Percentiles rank a stretch among this genome's conserved stretches.
Evolutionary conservation across 2,797 vertebrate genomes (phyloP).

Genomic region (Oreochromis mossambicus): DNA sequence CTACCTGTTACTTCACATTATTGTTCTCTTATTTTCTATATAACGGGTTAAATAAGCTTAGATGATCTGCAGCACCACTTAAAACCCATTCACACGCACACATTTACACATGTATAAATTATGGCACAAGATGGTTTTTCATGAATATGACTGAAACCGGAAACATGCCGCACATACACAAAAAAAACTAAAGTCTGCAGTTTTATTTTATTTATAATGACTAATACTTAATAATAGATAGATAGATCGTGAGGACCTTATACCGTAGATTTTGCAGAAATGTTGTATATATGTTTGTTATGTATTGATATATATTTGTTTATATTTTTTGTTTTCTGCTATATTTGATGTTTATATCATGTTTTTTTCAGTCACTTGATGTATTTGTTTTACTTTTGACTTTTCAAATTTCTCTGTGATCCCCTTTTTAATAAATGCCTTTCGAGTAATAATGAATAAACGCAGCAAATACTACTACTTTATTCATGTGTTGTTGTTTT

Average conservation of each 20-base stretch:
- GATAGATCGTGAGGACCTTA: accelerated
- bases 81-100: not conserved
- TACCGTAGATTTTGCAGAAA: not conserved
- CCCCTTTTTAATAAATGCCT: not conserved
- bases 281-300: not conserved
- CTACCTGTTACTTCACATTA: not conserved
- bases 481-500: not conserved
- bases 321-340: not conserved
- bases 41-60: accelerated
- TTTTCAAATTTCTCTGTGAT: not conserved
- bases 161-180: not conserved
- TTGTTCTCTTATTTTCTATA: not conserved
- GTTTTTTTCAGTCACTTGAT: not conserved
- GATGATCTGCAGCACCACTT: not conserved
- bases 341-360: not conserved
- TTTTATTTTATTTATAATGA: not conserved
- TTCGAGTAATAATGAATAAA: not conserved
- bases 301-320: not conserved
- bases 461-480: not conserved
- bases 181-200: not conserved
- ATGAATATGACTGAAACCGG: not conserved
- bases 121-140: accelerated
- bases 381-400: not conserved
- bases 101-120: not conserved
- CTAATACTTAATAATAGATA: not conserved